Conservation (phyloP, 2,888 invertebrate species). For the Bhutanitis thaidina region DNA sequence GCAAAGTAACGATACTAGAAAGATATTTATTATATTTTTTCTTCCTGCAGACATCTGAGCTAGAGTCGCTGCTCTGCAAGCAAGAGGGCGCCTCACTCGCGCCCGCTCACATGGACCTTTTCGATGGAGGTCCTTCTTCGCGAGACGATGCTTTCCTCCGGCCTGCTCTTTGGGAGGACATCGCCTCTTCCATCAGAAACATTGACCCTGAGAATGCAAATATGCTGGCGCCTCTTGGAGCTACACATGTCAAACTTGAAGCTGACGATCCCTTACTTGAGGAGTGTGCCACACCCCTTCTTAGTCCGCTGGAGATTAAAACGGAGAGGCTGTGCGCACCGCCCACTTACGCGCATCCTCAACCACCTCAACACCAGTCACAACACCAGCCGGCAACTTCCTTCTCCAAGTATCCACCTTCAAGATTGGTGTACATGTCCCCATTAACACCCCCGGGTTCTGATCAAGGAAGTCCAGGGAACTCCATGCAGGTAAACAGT, state of each 20-base stretch:
- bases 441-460: constrained; percentile 93
- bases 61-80: constrained; percentile 89
- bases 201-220: constrained; percentile 94
- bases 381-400: constrained; percentile 52
- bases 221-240: constrained; percentile 85
- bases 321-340: constrained; percentile 84
- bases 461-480: constrained; percentile 91
- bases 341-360: constrained; percentile 64
- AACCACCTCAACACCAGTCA: constrained; percentile 41
- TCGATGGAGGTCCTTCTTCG: constrained; percentile 76
- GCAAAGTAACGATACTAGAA: no score
- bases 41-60: constrained; percentile 84
- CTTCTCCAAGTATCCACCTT: constrained; percentile 68
- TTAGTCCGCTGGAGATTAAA: constrained; percentile 90
- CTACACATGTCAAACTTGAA: constrained; percentile 89
- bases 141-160: constrained; percentile 92
- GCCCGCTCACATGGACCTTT: constrained; percentile 81
- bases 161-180: constrained; percentile 95
- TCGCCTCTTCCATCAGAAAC: constrained; percentile 93
- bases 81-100: constrained; percentile 83
- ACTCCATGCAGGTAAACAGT: constrained; percentile 78
- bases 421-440: constrained; percentile 85
- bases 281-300: constrained; percentile 83
- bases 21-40: no score
- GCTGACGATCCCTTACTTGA: constrained; percentile 81